These are phyloP conservation scores for Setipinna tenuifilis DNA, from an alignment of 2,797 vertebrate species.

Conservation along the genomic window DNA sequence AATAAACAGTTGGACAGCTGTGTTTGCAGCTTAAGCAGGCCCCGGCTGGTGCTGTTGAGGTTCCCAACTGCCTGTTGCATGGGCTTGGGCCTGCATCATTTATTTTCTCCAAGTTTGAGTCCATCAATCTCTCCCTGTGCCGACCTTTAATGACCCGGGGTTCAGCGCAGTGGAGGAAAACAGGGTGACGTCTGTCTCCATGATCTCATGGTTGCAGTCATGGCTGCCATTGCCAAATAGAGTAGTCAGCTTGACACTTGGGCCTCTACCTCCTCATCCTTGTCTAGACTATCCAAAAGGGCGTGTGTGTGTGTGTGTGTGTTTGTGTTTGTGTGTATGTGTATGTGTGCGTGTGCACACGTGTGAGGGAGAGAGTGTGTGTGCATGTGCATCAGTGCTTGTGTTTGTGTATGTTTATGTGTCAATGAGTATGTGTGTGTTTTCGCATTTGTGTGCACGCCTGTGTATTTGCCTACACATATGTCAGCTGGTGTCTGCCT, in stretches of 20 bases:
- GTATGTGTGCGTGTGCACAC: background rate
- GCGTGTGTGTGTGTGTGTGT: background rate
- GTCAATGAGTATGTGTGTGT: background rate
- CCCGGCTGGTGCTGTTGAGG: background rate
- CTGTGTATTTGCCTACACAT: background rate
- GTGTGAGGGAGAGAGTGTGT: background rate
- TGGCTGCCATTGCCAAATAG: background rate
- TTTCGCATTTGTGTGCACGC: background rate
- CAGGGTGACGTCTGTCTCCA: constrained; percentile 13
- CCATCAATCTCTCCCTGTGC: constrained; percentile 8
- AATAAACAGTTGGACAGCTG: constrained; percentile 14
- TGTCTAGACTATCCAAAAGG: background rate
- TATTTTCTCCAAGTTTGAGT: background rate
- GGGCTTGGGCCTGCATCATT: background rate
- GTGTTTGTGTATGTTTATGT: background rate
- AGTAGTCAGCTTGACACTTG: background rate
- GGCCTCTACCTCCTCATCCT: background rate
- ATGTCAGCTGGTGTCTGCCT: background rate
- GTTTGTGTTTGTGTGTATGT: background rate
- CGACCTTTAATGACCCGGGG: background rate
- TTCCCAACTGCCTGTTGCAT: background rate
- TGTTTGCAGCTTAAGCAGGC: background rate
- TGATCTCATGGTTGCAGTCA: constrained; percentile 23
- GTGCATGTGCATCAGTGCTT: background rate
- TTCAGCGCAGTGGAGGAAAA: background rate